Evolutionary conservation across 2,888 invertebrate species (phyloP), one percentile per base, ranked within the genome.

Genomic region (Microchrysa polita): DNA sequence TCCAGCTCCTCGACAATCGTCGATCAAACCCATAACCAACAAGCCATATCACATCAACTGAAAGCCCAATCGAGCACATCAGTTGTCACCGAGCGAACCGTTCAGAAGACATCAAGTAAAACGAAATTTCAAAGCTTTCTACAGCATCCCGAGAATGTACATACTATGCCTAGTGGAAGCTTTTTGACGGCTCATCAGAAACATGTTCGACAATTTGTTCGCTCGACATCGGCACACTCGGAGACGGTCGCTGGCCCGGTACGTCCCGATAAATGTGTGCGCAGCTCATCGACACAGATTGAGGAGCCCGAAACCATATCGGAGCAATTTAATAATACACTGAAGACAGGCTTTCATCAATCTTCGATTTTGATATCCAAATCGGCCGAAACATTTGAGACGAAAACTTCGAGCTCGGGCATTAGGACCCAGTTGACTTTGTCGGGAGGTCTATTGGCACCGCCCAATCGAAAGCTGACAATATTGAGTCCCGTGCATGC

Each of bases 401-500:
- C 75, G 12, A 77, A 77, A 71, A 57, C 48, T 12, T 20, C 67
- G 5, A 67, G 60, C 0, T 79, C 82, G 1, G 82, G 82, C 34
- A 84, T 84, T 78, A 82, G 85, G n/a, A 83, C 84, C 0, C 85
- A 85, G 73, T 73, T 85, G 74, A 85, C 84, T 0, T 75, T 85
- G 65, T 84, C 84, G 12, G 85, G 84, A 5, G 84, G 84, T 5
- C 78, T 85, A 1, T 76, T 85, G 75, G 85, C 85, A 0, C 85
- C 85, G 20, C 85, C 85, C 5, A 85, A 83, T 78, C 83, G 91
- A 14, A 88, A 88, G 77, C 88, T 94, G 69, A 93, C 93, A 53
- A 94, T 94, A 74, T 85, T 94, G 74, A 94, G 94, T 78, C 94
- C 94, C 0, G 88, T 91, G 80, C 90, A 91, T 74, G 85, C 87